Conservation (phyloP, 2,797 vertebrate genomes). For the Hydrocynus forskahlii region DNA sequence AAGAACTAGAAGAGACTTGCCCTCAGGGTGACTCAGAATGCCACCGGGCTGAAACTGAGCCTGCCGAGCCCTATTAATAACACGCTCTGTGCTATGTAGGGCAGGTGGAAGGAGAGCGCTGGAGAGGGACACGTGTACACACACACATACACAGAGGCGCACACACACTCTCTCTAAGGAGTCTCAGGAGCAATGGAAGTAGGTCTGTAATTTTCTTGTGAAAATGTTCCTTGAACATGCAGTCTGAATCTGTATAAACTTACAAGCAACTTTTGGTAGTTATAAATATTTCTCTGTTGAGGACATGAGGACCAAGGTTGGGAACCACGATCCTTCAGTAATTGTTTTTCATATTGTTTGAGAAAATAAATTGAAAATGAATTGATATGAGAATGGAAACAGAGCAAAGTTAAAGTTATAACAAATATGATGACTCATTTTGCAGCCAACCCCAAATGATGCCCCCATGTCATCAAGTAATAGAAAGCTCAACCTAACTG, state of each 20-base stretch:
- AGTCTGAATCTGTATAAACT: neutral
- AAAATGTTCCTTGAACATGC: neutral
- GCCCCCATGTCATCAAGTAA: neutral
- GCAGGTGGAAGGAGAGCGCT: constrained; percentile 51
- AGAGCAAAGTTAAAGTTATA: too few relatives aligned
- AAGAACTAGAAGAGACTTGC: constrained; percentile 53
- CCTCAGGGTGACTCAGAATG: constrained; percentile 69
- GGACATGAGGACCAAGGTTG: too few relatives aligned
- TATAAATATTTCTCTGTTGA: neutral
- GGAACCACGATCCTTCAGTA: too few relatives aligned
- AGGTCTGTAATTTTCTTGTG: constrained; percentile 14
- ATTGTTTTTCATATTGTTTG: too few relatives aligned
- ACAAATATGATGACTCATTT: too few relatives aligned
- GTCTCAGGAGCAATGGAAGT: constrained; percentile 30
- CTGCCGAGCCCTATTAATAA: constrained; percentile 77
- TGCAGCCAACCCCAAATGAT: neutral
- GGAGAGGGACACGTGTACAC: constrained; percentile 45
- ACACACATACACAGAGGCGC: constrained; percentile 54
- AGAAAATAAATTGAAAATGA: too few relatives aligned
- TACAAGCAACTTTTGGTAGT: neutral
- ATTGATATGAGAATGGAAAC: too few relatives aligned
- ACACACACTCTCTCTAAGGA: constrained; percentile 46
- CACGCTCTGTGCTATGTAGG: constrained; percentile 65
- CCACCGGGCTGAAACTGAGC: constrained; percentile 72
- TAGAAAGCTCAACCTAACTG: too few relatives aligned